phyloP scores from a whole-genome alignment of 35 echinoderm and acorn worm species.

The Stichopus chloronotus region DNA sequence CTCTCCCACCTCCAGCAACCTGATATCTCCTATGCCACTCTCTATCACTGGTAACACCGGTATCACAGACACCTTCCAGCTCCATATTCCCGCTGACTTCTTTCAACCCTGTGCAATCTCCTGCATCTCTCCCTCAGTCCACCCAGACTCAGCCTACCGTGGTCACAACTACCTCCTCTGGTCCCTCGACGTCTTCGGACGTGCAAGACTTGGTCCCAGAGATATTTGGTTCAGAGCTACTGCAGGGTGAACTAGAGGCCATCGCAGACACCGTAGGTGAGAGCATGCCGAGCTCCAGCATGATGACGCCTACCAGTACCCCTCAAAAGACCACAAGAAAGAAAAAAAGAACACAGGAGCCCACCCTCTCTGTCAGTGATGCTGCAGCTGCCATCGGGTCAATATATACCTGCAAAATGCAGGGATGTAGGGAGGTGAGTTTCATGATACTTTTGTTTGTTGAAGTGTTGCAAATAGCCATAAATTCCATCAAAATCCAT shows the following conservation, averaged over 20 bases:
- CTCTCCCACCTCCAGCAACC: background rate
- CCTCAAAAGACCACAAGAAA: background rate
- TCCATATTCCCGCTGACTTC: conserved; percentile 1
- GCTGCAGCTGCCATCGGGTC: conserved; percentile 92
- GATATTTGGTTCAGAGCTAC: conserved; percentile 16
- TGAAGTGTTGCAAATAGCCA: too few species aligned
- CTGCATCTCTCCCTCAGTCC: conserved; percentile 1
- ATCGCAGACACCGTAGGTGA: conserved; percentile 32
- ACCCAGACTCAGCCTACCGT: background rate
- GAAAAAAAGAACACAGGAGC: conserved; percentile 11
- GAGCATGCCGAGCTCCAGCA: conserved; percentile 52
- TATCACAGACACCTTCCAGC: conserved; percentile 38
- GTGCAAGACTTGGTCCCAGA: conserved; percentile 38
- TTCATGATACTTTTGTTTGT: background rate
- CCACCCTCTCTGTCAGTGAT: conserved; percentile 69
- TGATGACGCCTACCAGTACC: conserved; percentile 21
- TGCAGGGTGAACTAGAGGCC: conserved; percentile 13
- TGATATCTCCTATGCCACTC: conserved; percentile 13
- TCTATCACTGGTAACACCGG: background rate
- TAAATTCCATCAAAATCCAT: too few species aligned
- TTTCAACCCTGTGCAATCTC: conserved; percentile 34
- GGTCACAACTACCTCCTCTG: conserved; percentile 9
- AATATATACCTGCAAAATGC: conserved; percentile 74
- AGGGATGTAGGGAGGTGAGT: conserved; percentile 78
- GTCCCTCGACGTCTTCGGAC: background rate